Conservation (phyloP, 2,797 vertebrate genomes). For the Gorsachius magnificus region DNA sequence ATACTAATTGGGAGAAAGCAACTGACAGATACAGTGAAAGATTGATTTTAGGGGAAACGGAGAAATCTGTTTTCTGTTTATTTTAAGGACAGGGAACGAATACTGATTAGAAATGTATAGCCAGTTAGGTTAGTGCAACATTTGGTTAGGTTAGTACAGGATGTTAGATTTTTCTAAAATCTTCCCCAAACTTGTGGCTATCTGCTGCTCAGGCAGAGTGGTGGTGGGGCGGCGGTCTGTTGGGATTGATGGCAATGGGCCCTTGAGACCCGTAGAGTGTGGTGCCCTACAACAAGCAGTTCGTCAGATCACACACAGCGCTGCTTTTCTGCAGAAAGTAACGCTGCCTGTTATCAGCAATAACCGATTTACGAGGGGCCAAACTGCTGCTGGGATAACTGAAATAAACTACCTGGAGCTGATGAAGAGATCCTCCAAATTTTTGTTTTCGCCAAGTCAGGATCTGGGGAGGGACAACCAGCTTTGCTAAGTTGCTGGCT, state of each 20-base stretch:
- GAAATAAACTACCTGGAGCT: background rate
- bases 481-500: background rate
- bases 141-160: slow-evolving; percentile 67
- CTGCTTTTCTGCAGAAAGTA: background rate
- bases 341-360: background rate
- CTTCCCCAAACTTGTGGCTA: slow-evolving; percentile 10
- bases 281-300: background rate
- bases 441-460: background rate
- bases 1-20: slow-evolving; percentile 78
- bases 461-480: background rate
- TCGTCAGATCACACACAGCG: background rate
- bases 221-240: background rate
- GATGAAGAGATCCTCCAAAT: background rate
- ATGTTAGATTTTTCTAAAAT: slow-evolving; percentile 59
- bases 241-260: background rate
- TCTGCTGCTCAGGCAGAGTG: slow-evolving; percentile 35
- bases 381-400: background rate
- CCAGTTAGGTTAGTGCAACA: slow-evolving; percentile 33
- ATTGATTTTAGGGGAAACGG: slow-evolving; percentile 79
- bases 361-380: background rate
- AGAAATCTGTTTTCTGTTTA: slow-evolving; percentile 82
- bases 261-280: background rate
- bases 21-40: slow-evolving; percentile 76
- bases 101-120: slow-evolving; percentile 76
- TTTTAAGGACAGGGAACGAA: slow-evolving; percentile 78